Evolutionary conservation across 2,888 invertebrate genomes (phyloP), one percentile per base, ranked within the genome.

Genomic region (Nesidiocoris tenuis): DNA sequence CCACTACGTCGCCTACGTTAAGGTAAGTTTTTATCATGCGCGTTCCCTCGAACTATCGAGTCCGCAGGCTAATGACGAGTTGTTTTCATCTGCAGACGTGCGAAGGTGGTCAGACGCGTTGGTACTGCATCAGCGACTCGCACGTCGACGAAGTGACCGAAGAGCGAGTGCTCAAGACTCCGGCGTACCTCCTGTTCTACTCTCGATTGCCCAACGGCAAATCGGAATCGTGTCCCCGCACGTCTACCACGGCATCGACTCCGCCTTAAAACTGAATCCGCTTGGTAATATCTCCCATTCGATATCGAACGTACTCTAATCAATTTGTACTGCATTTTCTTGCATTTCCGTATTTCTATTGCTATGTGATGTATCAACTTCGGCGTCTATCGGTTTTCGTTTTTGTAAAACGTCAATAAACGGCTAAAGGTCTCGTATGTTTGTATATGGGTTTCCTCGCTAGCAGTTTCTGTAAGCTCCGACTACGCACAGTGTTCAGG

Each of bases 131-230:
- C 67, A 96, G 96, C 76, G 98, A 98, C 85, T 92, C 92, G 76
- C 88, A 91, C 82, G 95, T 97, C 0, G 87, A 88, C 56, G 92
- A 94, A 83, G 91, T 93, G 22, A 87, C 88, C 75, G 93, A 95
- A 84, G 89, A 90, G 1, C 87, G 88, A 79, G 97, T 97, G 76
- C 86, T 96, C 63, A 86, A 88, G 80, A 91, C 92, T 77, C 95
- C 98, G 84, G 98, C 98, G 17, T 98, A 98, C 85, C 87, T 98
- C 70, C 87, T 98, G 56, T 99, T 98, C 85, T 98, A 98, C 84
- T 72, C 72, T n/a, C 61, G 56, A 61, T 19, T 59, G 5, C 59
- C 59, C 61, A 61, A 18, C 39, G 63, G 39, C 39, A 39, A 39
- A 12, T 7, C 12, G 5, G 39, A 39, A 7, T 3, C 39, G 39